phyloP scores from a whole-genome alignment of 2,888 invertebrate species.

The Conops quadrifasciatus region DNA sequence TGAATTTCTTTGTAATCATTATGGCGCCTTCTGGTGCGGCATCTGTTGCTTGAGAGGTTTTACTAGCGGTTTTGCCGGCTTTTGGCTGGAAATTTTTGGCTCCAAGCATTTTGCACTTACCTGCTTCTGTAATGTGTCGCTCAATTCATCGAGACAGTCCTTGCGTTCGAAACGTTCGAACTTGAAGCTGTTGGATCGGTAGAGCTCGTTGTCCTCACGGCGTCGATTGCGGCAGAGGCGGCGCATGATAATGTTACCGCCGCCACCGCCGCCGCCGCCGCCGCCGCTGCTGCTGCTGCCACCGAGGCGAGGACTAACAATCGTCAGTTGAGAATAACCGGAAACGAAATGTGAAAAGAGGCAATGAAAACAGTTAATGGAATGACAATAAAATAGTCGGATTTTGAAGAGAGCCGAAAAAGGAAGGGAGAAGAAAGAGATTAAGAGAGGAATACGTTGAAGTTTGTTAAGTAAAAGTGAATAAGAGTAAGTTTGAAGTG shows the following conservation, averaged over 20 bases:
- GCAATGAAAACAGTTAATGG: constrained; percentile 7
- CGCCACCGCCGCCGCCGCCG: constrained; percentile 57
- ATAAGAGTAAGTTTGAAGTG: constrained; percentile 5
- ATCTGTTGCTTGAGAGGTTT: no score
- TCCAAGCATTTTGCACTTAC: constrained; percentile 68
- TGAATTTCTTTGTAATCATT: neutral
- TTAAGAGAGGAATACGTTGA: neutral
- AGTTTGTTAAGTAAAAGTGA: neutral
- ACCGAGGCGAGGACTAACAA: constrained; percentile 56
- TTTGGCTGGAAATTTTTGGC: no score
- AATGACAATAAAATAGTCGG: neutral
- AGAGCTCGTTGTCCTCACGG: constrained; percentile 83
- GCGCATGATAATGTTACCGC: constrained; percentile 70
- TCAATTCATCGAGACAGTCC: constrained; percentile 72
- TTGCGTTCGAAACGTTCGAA: constrained; percentile 82
- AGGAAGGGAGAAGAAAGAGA: neutral
- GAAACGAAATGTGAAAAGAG: constrained; percentile 2
- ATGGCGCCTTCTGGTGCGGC: neutral
- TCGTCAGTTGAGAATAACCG: neutral
- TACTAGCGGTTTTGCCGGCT: no score
- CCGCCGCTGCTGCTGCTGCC: constrained; percentile 44
- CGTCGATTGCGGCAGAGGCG: constrained; percentile 78
- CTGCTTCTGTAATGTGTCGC: constrained; percentile 73
- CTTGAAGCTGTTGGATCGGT: constrained; percentile 87
- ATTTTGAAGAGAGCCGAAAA: neutral